Evolutionary conservation across 1,140 invertebrate species (phyloP).

Genomic region (Brachystomella parvula): DNA sequence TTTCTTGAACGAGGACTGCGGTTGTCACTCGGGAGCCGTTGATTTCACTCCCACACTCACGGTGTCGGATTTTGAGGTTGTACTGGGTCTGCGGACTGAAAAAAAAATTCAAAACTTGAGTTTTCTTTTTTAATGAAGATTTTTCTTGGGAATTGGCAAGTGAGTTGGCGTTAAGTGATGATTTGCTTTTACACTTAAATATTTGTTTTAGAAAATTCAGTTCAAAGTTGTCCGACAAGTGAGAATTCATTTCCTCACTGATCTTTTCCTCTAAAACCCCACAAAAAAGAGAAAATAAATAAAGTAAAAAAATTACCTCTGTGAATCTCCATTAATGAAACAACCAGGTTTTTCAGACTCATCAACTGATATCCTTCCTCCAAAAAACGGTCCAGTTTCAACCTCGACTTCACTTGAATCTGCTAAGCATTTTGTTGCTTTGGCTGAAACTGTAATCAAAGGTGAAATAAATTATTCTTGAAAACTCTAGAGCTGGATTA

Average conservation of each 20-base stretch:
- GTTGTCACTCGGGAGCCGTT: constrained; percentile 64
- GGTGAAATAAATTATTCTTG: neutral
- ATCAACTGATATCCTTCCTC: constrained; percentile 63
- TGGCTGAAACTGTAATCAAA: constrained; percentile 57
- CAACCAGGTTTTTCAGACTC: constrained; percentile 40
- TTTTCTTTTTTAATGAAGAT: neutral
- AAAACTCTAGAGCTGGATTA: no score
- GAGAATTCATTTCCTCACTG: neutral
- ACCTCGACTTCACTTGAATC: constrained; percentile 68
- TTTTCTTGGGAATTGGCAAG: neutral
- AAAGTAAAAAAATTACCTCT: constrained; percentile 40
- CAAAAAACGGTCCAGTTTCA: constrained; percentile 67
- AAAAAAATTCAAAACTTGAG: constrained; percentile 15
- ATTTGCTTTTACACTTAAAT: neutral
- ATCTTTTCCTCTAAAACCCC: no score
- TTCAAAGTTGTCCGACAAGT: neutral
- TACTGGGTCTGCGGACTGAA: constrained; percentile 58
- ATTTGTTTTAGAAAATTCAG: neutral
- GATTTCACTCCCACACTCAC: constrained; percentile 63
- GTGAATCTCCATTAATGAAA: constrained; percentile 44
- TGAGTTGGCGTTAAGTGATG: neutral
- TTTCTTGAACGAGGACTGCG: constrained; percentile 71
- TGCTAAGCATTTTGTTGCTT: constrained; percentile 63
- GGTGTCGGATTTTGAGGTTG: constrained; percentile 62
- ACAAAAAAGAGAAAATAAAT: no score